phyloP scores from a whole-genome alignment of 1,140 invertebrate genomes.

The Drosophila azteca region DNA sequence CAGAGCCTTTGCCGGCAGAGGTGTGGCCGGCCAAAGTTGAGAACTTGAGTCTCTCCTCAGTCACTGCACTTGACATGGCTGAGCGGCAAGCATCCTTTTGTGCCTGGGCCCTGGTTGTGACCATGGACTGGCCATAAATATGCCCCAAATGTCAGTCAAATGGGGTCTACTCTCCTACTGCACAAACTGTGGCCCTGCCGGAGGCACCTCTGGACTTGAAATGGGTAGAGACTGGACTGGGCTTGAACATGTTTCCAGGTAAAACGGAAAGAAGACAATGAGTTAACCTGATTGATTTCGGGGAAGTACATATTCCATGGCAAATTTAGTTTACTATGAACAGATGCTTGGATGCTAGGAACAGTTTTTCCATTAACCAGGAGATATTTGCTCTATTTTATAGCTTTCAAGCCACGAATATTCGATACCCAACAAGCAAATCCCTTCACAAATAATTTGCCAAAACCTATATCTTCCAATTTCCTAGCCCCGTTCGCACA shows the following conservation, averaged over 20 bases:
- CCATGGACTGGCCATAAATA: slow-evolving; percentile 16
- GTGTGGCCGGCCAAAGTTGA: slow-evolving; percentile 1
- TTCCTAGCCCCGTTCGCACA: too few relatives aligned
- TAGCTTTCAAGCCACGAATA: too few relatives aligned
- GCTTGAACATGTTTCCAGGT: slow-evolving; percentile 24
- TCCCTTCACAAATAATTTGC: too few relatives aligned
- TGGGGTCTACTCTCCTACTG: slow-evolving; percentile 19
- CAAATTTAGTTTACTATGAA: too few relatives aligned
- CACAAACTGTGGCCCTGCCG: slow-evolving; percentile 17
- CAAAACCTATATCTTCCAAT: too few relatives aligned
- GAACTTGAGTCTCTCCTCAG: slow-evolving; percentile 6
- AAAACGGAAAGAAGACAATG: slow-evolving; percentile 13
- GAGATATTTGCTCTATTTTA: too few relatives aligned
- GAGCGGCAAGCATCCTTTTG: slow-evolving; percentile 4
- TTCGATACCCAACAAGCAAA: too few relatives aligned
- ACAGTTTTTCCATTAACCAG: too few relatives aligned
- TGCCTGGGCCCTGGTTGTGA: background rate
- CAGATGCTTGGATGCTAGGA: too few relatives aligned
- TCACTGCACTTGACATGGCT: slow-evolving; percentile 36
- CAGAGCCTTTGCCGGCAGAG: background rate
- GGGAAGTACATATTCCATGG: background rate
- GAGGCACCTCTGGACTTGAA: slow-evolving; percentile 22
- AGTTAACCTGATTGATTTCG: slow-evolving; percentile 14
- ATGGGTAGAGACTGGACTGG: background rate
- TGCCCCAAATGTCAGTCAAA: slow-evolving; percentile 32